These are phyloP conservation scores for Coreius guichenoti DNA, from an alignment of 2,797 vertebrate genomes.

Conservation along the genomic window DNA sequence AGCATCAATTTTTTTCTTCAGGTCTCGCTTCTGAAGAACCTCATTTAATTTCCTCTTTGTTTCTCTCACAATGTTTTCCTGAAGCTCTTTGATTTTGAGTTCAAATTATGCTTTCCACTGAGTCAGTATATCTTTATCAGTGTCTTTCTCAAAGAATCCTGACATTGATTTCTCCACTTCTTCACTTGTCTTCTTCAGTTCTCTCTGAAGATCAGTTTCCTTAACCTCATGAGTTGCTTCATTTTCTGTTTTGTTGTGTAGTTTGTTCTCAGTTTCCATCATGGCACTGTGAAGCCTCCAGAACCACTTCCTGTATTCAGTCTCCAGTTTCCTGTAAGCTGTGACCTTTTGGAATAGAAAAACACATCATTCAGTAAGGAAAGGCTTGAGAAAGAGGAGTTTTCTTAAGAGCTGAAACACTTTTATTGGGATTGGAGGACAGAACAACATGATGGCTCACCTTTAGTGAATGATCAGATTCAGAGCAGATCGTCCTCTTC, in stretches of 20 bases:
- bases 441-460: background rate
- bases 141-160: constrained; percentile 67
- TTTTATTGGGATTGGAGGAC: too few species aligned
- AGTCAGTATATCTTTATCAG: constrained; percentile 62
- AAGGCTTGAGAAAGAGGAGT: background rate
- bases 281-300: background rate
- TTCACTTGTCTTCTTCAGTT: constrained; percentile 43
- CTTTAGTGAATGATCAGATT: background rate
- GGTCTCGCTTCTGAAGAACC: constrained; percentile 19
- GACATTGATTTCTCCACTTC: constrained; percentile 62
- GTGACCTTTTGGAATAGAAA: background rate
- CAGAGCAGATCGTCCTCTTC: background rate
- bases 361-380: background rate
- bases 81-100: constrained; percentile 47
- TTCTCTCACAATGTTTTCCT: background rate
- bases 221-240: constrained; percentile 47
- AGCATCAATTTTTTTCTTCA: background rate
- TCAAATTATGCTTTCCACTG: constrained; percentile 69
- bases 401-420: too few species aligned
- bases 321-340: background rate
- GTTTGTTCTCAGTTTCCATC: background rate
- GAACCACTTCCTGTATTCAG: background rate
- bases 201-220: background rate
- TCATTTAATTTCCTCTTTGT: background rate
- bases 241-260: constrained; percentile 63